These are phyloP conservation scores for Drosophila arawakana DNA, from an alignment of 1,140 invertebrate species.

Conservation along the genomic window DNA sequence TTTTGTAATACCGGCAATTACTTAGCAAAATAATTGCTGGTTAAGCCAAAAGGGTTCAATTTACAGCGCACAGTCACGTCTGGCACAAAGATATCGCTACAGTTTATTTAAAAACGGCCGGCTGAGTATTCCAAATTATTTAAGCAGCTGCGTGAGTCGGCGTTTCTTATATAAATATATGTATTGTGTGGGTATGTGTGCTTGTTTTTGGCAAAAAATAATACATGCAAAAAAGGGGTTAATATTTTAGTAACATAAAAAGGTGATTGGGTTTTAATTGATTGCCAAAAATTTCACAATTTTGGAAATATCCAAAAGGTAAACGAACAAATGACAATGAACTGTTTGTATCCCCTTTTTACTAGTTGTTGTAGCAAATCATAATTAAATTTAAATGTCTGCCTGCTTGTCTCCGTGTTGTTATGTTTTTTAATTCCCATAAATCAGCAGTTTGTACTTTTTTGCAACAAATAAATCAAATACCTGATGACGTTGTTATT, in stretches of 20 bases:
- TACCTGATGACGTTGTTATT: conserved; percentile 29
- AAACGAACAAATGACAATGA: conserved; percentile 10
- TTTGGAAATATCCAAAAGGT: conserved; percentile 21
- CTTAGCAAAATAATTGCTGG: neutral
- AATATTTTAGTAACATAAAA: conserved; percentile 9
- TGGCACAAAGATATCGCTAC: neutral
- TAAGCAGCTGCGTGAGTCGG: conserved; percentile 18
- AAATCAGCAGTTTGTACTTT: conserved; percentile 27
- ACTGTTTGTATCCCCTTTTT: neutral
- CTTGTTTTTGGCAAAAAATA: conserved; percentile 6
- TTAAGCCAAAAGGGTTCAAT: neutral
- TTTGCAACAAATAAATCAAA: conserved; percentile 36
- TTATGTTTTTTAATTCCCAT: neutral
- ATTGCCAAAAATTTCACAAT: conserved; percentile 11
- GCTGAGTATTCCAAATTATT: conserved; percentile 16
- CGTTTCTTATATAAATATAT: conserved; percentile 33
- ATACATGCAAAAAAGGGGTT: conserved; percentile 5
- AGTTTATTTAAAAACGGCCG: conserved; percentile 1
- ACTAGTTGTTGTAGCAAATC: neutral
- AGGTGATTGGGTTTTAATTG: conserved; percentile 16
- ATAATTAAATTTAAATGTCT: conserved; percentile 24
- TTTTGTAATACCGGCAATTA: neutral
- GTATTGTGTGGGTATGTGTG: neutral
- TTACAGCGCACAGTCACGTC: neutral
- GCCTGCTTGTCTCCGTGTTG: too few species aligned